Conservation (phyloP, 1,140 invertebrate species). For the Druon quercuslanigerum region DNA sequence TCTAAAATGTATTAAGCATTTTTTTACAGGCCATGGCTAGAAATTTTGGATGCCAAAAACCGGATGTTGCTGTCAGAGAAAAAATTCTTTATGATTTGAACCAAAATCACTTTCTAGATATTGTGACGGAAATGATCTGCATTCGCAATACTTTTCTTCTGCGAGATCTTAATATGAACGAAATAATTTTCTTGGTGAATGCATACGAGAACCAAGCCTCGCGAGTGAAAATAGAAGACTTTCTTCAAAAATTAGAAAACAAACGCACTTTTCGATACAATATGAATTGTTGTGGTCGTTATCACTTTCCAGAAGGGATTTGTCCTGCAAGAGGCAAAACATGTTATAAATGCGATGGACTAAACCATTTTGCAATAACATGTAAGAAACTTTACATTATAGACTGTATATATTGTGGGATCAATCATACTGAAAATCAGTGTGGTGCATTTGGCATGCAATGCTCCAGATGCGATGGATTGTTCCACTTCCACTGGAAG, state of each 20-base stretch:
- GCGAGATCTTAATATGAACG: neutral
- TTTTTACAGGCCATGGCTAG: neutral
- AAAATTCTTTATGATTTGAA: conserved; percentile 10
- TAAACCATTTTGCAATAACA: neutral
- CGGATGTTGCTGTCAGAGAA: conserved; percentile 2
- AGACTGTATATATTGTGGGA: conserved; percentile 10
- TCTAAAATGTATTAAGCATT: neutral
- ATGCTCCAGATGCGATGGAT: conserved; percentile 9
- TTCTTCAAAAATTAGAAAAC: conserved; percentile 15
- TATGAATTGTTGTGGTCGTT: conserved; percentile 1
- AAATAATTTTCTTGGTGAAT: conserved; percentile 26
- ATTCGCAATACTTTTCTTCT: conserved; percentile 16
- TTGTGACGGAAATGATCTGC: conserved; percentile 16
- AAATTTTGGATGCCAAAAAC: conserved; percentile 7
- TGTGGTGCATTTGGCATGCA: conserved; percentile 17
- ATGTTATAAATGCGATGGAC: conserved; percentile 5
- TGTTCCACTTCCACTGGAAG: conserved; percentile 12
- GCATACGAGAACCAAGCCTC: neutral
- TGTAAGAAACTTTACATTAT: conserved; percentile 15
- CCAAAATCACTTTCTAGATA: conserved; percentile 11
- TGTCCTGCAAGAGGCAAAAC: neutral
- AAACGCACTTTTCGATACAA: neutral
- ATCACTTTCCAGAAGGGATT: neutral
- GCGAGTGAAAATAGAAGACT: neutral
- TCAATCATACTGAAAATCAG: conserved; percentile 13